Evolutionary conservation across 2,888 invertebrate species (phyloP).

Genomic region (Ichneumoninae sp.): DNA sequence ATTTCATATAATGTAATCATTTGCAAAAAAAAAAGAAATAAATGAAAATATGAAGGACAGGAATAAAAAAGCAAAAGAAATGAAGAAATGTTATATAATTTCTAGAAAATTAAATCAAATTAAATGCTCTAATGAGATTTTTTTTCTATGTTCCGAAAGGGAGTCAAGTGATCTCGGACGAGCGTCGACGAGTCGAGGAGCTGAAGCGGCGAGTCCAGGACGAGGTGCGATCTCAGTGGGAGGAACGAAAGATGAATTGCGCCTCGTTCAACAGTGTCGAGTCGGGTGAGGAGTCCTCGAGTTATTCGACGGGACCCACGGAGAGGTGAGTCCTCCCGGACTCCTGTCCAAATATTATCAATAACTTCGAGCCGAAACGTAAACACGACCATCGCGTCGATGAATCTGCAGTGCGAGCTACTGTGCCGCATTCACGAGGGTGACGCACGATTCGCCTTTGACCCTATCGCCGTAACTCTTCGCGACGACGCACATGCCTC

Average conservation of each 20-base stretch:
- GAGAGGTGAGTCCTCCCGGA: constrained; percentile 82
- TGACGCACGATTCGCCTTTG: constrained; percentile 46
- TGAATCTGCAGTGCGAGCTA: neutral
- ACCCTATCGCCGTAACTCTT: constrained; percentile 20
- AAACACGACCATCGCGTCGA: constrained; percentile 6
- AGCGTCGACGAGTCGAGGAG: constrained; percentile 94
- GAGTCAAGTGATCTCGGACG: constrained; percentile 96
- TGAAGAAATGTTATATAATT: constrained; percentile 11
- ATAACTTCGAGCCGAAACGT: neutral
- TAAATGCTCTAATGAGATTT: neutral
- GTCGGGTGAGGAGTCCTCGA: constrained; percentile 87
- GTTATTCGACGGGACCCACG: constrained; percentile 87
- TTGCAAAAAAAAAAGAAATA: neutral
- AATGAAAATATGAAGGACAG: neutral
- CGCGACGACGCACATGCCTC: too few relatives aligned
- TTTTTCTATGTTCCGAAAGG: constrained; percentile 86
- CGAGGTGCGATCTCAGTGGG: constrained; percentile 96
- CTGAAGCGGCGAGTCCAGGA: constrained; percentile 94
- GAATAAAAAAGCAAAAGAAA: neutral
- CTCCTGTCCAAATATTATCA: neutral
- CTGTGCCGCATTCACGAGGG: neutral
- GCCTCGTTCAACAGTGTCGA: constrained; percentile 88
- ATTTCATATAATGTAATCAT: too few relatives aligned
- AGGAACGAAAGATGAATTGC: constrained; percentile 88
- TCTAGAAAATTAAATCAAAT: neutral